Evolutionary conservation across 2,113 vertebrate species (phyloP), one percentile per base, ranked within the genome.

Genomic region (Oenanthe melanoleuca): DNA sequence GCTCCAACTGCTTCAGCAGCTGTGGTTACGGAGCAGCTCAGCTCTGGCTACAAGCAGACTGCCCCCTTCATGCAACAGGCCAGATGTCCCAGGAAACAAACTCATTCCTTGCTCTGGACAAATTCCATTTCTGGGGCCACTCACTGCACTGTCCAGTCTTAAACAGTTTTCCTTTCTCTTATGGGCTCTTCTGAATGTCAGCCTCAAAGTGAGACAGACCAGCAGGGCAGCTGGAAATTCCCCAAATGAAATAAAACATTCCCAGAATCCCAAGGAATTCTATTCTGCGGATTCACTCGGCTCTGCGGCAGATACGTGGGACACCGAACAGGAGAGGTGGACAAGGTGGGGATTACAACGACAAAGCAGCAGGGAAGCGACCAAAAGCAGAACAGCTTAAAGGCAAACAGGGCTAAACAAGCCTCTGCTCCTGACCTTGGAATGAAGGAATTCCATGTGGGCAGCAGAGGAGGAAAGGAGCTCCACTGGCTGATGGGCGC

Each of bases 1-100:
- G 15, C 53, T 92, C 73, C 49, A 80, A 82, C 90, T 56, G 29
- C 40, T 86, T 73, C 89, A 89, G 86, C 96, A 93, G 89, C 89
- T 80, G 88, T 45, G 56, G 26, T 57, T 37, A 31, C 63, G 1
- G 59, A 92, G 52, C 73, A 74, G 71, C 53, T 59, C 49, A 5
- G 74, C 89, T 82, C 5, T 19, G 59, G 63, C 85, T 88, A 86
- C 87, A 80, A 14, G 60, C 64, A 86, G 93, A 92, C 94, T 92
- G 95, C 92, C 90, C 94, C 92, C 92, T 94, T 92, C 80, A 52
- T 83, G 90, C 21, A 4, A 67, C 0, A 9, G 55, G 40, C 79
- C 88, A 88, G 47, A 87, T 8, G 78, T 44, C 89, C 86, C 6
- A 2, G 18, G 25, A 73, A 91, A 52, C 12, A 60, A 80, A 37